Evolutionary conservation across 2,797 vertebrate genomes (phyloP).

Genomic region (Esox lucius): DNA sequence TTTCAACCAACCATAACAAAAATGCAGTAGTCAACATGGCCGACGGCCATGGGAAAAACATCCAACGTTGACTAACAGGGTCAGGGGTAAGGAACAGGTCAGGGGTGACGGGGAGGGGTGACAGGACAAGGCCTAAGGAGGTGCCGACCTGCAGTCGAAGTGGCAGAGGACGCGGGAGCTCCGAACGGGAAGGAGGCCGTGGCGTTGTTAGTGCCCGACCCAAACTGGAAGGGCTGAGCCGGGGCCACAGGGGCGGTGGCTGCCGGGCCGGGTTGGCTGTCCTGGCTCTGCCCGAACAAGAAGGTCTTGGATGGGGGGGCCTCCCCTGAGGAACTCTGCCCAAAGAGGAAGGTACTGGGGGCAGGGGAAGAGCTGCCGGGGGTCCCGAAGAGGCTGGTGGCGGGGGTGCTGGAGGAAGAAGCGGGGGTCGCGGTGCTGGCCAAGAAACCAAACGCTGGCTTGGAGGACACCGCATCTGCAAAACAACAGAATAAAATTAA

Average conservation of each 20-base stretch:
- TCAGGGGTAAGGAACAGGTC: neutral
- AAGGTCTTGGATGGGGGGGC: conserved; percentile 79
- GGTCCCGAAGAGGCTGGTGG: conserved; percentile 77
- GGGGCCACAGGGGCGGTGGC: conserved; percentile 58
- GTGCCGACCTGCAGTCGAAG: conserved; percentile 82
- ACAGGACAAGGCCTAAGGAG: neutral
- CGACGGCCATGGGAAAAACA: neutral
- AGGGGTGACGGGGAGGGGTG: neutral
- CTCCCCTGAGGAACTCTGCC: conserved; percentile 80
- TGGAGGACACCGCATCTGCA: conserved; percentile 82
- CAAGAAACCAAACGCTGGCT: conserved; percentile 84
- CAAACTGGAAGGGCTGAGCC: conserved; percentile 83
- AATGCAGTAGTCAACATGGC: neutral
- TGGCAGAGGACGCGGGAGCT: conserved; percentile 71
- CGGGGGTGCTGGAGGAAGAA: conserved; percentile 62
- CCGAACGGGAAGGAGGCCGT: conserved; percentile 82
- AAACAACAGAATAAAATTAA: neutral
- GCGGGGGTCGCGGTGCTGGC: conserved; percentile 68
- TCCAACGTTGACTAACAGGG: too few species aligned
- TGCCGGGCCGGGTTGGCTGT: conserved; percentile 73
- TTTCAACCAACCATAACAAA: neutral
- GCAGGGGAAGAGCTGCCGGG: conserved; percentile 61
- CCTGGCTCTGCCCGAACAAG: conserved; percentile 84
- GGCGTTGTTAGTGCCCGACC: conserved; percentile 67
- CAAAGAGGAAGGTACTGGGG: conserved; percentile 81